Conservation (phyloP, 2,888 invertebrate genomes). For the Scaptomyza flava region DNA sequence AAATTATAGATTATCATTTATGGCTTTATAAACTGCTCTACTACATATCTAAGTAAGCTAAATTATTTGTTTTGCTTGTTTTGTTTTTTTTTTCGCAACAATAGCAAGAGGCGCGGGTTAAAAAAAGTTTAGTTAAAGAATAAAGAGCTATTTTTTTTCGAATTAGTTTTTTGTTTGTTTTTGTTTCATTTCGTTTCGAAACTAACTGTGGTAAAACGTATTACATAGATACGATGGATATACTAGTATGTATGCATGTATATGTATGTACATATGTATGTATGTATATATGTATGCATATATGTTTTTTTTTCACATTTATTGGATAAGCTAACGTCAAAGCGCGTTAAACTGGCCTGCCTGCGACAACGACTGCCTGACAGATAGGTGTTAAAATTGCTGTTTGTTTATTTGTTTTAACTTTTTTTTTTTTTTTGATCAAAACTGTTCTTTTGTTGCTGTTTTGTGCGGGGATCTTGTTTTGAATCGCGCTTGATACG, state of each 20-base stretch:
- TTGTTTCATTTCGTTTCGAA: background rate
- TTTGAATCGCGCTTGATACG: slow-evolving; percentile 34
- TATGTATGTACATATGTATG: slow-evolving; percentile 4
- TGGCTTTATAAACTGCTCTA: slow-evolving; percentile 20
- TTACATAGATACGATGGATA: slow-evolving; percentile 12
- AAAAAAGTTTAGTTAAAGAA: background rate
- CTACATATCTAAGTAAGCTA: slow-evolving; percentile 39
- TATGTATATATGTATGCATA: background rate
- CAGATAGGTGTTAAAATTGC: slow-evolving; percentile 24
- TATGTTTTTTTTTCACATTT: slow-evolving; percentile 11
- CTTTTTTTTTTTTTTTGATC: background rate
- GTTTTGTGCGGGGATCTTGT: slow-evolving; percentile 12
- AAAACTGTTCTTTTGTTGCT: background rate
- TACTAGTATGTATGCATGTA: slow-evolving; percentile 6
- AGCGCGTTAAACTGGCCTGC: slow-evolving; percentile 38
- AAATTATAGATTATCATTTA: slow-evolving; percentile 38
- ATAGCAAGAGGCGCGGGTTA: slow-evolving; percentile 6
- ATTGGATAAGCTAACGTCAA: slow-evolving; percentile 4
- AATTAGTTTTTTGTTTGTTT: slow-evolving; percentile 7
- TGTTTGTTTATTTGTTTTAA: background rate
- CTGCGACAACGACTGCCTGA: slow-evolving; percentile 44
- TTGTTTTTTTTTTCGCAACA: slow-evolving; percentile 13
- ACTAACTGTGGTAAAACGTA: slow-evolving; percentile 4
- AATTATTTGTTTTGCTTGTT: slow-evolving; percentile 9
- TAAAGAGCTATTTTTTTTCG: too few species aligned